Evolutionary conservation across 2,888 invertebrate species (phyloP).

Genomic region (Iphiclides podalirius): DNA sequence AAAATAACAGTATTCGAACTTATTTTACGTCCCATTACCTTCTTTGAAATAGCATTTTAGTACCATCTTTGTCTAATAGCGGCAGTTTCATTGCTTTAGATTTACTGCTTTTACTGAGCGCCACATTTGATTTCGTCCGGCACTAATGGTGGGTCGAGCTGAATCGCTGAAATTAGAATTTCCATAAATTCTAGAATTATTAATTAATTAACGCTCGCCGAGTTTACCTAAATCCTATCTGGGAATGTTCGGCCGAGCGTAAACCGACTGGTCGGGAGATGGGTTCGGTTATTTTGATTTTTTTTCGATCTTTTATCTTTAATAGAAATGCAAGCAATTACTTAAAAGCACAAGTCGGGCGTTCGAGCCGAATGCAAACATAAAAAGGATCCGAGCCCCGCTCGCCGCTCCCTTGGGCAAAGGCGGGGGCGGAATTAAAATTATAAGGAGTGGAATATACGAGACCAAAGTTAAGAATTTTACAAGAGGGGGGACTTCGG

Average conservation of each 20-base stretch:
- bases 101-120: too few species aligned
- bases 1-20: too few species aligned
- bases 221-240: slow-evolving; percentile 6
- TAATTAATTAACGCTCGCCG: not conserved
- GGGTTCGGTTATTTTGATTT: slow-evolving; percentile 26
- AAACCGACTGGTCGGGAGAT: slow-evolving; percentile 4
- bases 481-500: not conserved
- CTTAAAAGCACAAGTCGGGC: slow-evolving; percentile 62
- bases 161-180: too few species aligned
- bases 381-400: slow-evolving; percentile 30
- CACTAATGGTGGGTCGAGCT: too few species aligned
- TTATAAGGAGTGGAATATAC: slow-evolving; percentile 47
- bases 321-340: slow-evolving; percentile 64
- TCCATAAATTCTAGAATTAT: too few species aligned
- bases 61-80: too few species aligned
- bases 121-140: too few species aligned
- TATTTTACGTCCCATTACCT: too few species aligned
- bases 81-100: too few species aligned
- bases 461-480: not conserved
- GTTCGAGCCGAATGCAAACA: slow-evolving; percentile 61
- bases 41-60: too few species aligned
- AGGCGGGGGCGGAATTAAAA: slow-evolving; percentile 55
- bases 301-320: slow-evolving; percentile 13
- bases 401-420: slow-evolving; percentile 38
- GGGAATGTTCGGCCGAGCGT: slow-evolving; percentile 13